Evolutionary conservation across 2,888 invertebrate species (phyloP).

Genomic region (Temnothorax unifasciatus): DNA sequence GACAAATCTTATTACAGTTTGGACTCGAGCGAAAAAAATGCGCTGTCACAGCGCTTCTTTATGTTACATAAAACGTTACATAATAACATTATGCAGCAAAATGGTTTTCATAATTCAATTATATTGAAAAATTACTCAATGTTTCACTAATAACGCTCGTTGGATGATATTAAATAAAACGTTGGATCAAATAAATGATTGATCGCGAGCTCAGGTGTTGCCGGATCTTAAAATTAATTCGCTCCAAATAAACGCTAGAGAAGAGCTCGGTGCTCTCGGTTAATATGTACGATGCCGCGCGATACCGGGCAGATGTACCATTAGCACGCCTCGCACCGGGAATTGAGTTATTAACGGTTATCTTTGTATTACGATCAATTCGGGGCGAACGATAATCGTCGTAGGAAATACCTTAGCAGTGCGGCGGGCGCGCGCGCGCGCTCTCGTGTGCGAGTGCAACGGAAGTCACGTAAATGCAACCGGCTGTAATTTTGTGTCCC

Average conservation of each 20-base stretch:
- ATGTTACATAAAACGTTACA: not conserved
- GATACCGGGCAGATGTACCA: slow-evolving; percentile 63
- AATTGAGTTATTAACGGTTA: slow-evolving; percentile 80
- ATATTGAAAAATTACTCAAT: not conserved
- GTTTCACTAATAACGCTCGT: not conserved
- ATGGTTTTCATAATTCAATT: not conserved
- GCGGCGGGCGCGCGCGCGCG: slow-evolving; percentile 32
- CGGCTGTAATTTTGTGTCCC: slow-evolving; percentile 71
- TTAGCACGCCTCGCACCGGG: slow-evolving; percentile 68
- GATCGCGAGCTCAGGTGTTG: not conserved
- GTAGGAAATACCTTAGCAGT: slow-evolving; percentile 69
- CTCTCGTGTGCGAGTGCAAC: slow-evolving; percentile 9
- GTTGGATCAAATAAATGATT: slow-evolving; percentile 3
- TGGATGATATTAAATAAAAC: not conserved
- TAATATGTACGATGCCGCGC: slow-evolving; percentile 45
- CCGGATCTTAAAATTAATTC: slow-evolving; percentile 46
- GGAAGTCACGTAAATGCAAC: slow-evolving; percentile 69
- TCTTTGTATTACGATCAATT: slow-evolving; percentile 81
- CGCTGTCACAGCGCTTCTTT: not conserved
- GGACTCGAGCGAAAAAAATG: not conserved
- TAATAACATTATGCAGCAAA: not conserved
- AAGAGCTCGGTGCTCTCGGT: slow-evolving; percentile 46
- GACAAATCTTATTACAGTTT: not conserved
- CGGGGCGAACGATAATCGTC: slow-evolving; percentile 77
- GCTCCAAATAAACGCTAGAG: slow-evolving; percentile 21